Conservation (phyloP, 1,140 invertebrate species). For the Conus betulinus region DNA sequence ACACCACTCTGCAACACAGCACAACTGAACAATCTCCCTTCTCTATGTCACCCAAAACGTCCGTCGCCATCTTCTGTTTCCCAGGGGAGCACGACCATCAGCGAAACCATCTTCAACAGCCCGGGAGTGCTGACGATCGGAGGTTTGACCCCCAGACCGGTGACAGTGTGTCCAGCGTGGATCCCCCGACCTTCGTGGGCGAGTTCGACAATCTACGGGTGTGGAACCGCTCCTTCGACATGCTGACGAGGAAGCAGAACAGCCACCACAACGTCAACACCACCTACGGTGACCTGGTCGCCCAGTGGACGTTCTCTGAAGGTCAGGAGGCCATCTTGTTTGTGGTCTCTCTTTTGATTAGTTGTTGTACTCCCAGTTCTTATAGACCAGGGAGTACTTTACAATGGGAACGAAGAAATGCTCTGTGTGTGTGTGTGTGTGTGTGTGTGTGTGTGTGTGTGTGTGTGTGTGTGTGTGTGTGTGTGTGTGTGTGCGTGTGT, state of each 20-base stretch:
- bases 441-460: neutral
- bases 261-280: slow-evolving; percentile 3
- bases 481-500: slow-evolving; percentile 13
- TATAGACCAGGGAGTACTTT: no score
- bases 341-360: neutral
- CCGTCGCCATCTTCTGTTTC: no score
- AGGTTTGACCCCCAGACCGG: neutral
- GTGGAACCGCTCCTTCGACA: slow-evolving; percentile 1
- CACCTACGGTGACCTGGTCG: neutral
- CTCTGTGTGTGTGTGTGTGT: neutral
- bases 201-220: neutral
- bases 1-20: no score
- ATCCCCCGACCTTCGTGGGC: neutral
- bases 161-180: neutral
- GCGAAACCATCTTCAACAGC: slow-evolving; percentile 9
- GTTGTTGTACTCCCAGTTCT: no score
- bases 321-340: neutral
- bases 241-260: neutral
- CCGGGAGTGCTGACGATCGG: neutral
- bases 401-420: neutral
- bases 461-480: slow-evolving; percentile 7
- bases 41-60: no score
- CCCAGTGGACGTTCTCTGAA: slow-evolving; percentile 13
- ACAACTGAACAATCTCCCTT: no score
- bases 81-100: neutral